A percentile compares a stretch with the other conserved stretches of the same genome.
phyloP scores from a whole-genome alignment of 1,140 invertebrate species.

The Zophobas atratus region DNA sequence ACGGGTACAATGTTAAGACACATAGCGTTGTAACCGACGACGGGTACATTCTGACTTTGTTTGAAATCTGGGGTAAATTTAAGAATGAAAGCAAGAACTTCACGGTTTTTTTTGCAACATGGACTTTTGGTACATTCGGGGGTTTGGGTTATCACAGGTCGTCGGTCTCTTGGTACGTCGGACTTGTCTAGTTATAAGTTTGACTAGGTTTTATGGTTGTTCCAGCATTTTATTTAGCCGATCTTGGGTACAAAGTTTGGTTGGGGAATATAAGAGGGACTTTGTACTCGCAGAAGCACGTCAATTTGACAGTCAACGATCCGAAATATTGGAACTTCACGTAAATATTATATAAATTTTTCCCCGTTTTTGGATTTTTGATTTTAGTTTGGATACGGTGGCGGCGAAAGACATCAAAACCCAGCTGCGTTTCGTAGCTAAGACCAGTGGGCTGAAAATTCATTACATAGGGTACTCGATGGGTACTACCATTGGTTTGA shows the following conservation, averaged over 20 bases:
- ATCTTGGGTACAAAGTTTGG: conserved; percentile 15
- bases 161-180: conserved; percentile 13
- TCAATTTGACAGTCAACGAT: background rate
- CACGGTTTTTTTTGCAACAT: conserved; percentile 19
- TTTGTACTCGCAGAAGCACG: conserved; percentile 15
- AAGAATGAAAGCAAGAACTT: conserved; percentile 4
- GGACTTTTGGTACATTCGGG: conserved; percentile 5
- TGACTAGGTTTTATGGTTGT: background rate
- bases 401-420: background rate
- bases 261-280: conserved; percentile 59
- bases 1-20: conserved; percentile 71
- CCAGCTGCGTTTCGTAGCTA: background rate
- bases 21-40: conserved; percentile 15
- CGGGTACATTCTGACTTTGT: conserved; percentile 8
- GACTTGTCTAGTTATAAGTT: background rate
- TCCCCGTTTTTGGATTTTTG: background rate
- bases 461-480: conserved; percentile 32
- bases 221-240: conserved; percentile 28
- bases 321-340: conserved; percentile 25
- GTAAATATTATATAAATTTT: background rate
- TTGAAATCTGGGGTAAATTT: background rate
- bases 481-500: conserved; percentile 22
- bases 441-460: background rate
- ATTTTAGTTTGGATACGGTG: conserved; percentile 17
- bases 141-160: conserved; percentile 11